A percentile compares a stretch with the other conserved stretches of the same genome.
Evolutionary conservation across 35 echinoderm and acorn worm species (phyloP).

Genomic region (Apostichopus californicus): DNA sequence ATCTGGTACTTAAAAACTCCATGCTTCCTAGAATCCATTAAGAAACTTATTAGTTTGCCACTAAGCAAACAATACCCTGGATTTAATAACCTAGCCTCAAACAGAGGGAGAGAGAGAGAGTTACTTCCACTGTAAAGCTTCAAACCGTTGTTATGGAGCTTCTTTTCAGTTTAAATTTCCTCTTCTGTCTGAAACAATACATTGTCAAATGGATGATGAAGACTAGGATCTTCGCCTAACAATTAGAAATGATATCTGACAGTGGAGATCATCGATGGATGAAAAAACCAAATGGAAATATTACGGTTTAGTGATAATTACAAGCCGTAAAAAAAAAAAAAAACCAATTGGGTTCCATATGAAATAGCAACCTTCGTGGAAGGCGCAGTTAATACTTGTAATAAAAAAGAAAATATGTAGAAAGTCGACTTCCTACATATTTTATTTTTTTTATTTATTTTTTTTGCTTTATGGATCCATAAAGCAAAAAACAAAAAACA

Average conservation of each 20-base stretch:
- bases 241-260: not conserved
- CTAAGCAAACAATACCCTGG: slow-evolving; percentile 44
- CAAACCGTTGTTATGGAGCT: not conserved
- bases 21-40: slow-evolving; percentile 14
- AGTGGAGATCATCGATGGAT: not conserved
- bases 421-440: too few species aligned
- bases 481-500: too few species aligned
- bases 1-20: slow-evolving; percentile 1
- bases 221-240: not conserved
- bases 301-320: too few species aligned
- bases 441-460: too few species aligned
- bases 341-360: too few species aligned
- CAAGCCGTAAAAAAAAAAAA: too few species aligned
- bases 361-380: too few species aligned
- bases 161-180: not conserved
- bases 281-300: not conserved
- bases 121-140: not conserved
- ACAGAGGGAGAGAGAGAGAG: not conserved
- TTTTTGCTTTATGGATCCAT: too few species aligned
- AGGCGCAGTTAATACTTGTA: too few species aligned
- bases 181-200: not conserved
- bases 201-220: not conserved
- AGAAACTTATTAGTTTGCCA: not conserved
- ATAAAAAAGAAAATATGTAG: too few species aligned
- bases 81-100: slow-evolving; percentile 8